Evolutionary conservation across 1,140 invertebrate species (phyloP), one percentile per base, ranked within the genome.

Genomic region (Pseudomyrmex gracilis): DNA sequence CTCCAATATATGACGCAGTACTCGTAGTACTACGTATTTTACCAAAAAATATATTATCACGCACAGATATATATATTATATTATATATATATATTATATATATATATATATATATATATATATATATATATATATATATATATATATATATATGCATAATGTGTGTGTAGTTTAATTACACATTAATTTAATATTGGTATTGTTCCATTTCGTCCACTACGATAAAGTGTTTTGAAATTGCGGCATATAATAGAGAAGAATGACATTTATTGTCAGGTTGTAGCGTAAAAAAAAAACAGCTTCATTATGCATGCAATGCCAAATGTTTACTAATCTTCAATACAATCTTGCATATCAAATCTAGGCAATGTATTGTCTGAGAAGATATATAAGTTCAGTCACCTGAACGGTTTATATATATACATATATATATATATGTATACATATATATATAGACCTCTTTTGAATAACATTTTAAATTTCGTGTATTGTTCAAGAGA

Each of bases 221-320:
- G 66, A 49, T 58, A 45, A 70, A 47, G 20, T 64, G 55, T 2
- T 80, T 9, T 20, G 66, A 80, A 43, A 80, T 70, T 58, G 24
- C 22, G 49, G 55, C 9, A 67, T n/a, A 47, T 73, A 53, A 34
- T 34, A 34, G 34, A 34, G 34, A 34, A 34, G 5, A 45, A 43
- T 20, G 43, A 61, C 34, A 12, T 58, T 84, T 73, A 58, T 70
- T 60, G 76, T 82, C 87, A 87, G 83, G 76, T 61, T 77, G 86
- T 61, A 60, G 71, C 10, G 58, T 63, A n/a, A 58, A 67, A 34
- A 80, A 22, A 17, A 20, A 43, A 78, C 53, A 10, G 53, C 43
- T 78, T 57, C 45, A 57, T 68, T 70, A 70, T 10, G 13, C 51
- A 20, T 68, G 22, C 34, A 51, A 47, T 12, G 76, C 67, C 53